phyloP scores from a whole-genome alignment of 53 echinoderm and acorn worm species.

The Stichopus horrens region DNA sequence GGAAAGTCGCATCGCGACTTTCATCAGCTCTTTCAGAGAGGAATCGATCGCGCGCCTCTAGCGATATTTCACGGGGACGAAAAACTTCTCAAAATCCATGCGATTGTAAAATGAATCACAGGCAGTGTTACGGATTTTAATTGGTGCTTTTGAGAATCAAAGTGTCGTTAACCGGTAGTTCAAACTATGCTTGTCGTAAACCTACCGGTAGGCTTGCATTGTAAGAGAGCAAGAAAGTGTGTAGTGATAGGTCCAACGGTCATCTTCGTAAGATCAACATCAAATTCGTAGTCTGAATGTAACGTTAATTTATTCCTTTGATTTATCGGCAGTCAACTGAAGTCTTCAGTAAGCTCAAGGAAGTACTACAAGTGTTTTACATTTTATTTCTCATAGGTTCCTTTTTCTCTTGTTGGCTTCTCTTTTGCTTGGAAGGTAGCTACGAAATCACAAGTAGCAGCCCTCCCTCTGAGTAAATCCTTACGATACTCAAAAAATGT shows the following conservation, averaged over 20 bases:
- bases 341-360: too few species aligned
- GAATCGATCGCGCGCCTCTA: background rate
- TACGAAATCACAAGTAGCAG: background rate
- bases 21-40: background rate
- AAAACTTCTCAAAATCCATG: background rate
- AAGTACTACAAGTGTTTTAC: too few species aligned
- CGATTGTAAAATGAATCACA: background rate
- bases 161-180: slow-evolving; percentile 10
- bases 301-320: too few species aligned
- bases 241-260: too few species aligned
- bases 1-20: background rate
- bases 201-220: too few species aligned
- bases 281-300: too few species aligned
- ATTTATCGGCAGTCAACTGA: too few species aligned
- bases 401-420: too few species aligned
- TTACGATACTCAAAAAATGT: background rate
- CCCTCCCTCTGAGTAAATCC: background rate
- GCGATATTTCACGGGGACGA: slow-evolving; percentile 2
- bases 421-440: background rate
- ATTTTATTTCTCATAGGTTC: too few species aligned
- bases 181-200: background rate
- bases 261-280: too few species aligned
- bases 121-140: background rate
- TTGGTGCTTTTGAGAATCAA: background rate
- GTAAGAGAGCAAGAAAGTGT: too few species aligned